phyloP scores from a whole-genome alignment of 2,113 vertebrate species.

The Xyliphius kryptos region DNA sequence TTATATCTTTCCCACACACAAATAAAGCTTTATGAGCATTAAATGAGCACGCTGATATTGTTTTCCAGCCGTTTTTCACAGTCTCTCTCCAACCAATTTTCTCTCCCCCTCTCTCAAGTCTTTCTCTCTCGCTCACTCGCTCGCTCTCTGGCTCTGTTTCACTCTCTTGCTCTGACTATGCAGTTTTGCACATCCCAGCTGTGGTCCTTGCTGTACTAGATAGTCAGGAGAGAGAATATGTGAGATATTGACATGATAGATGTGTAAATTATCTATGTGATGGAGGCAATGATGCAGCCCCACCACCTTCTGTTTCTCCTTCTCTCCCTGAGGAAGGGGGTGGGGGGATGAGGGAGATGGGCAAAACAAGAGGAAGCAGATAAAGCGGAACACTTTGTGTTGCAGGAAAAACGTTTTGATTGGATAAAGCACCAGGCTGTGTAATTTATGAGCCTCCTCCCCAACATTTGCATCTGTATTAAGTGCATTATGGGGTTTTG shows the following conservation, averaged over 20 bases:
- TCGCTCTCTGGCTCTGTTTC: background rate
- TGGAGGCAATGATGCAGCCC: slow-evolving; percentile 99
- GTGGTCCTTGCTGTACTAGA: slow-evolving; percentile 81
- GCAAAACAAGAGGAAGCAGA: slow-evolving; percentile 13
- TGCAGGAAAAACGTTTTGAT: slow-evolving; percentile 75
- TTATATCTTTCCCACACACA: background rate
- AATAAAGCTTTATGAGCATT: background rate
- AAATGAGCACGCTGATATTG: background rate
- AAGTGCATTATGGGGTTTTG: slow-evolving; percentile 62
- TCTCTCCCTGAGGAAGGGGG: slow-evolving; percentile 54
- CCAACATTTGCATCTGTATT: slow-evolving; percentile 59
- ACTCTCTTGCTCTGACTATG: slow-evolving; percentile 41
- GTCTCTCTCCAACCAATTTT: background rate
- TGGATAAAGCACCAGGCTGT: slow-evolving; percentile 75
- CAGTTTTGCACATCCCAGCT: slow-evolving; percentile 58
- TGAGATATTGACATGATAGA: slow-evolving; percentile 99
- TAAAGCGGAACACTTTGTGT: slow-evolving; percentile 72
- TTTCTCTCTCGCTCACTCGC: background rate
- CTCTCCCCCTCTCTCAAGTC: slow-evolving; percentile 2
- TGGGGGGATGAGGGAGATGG: slow-evolving; percentile 23
- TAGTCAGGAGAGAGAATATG: slow-evolving; percentile 87
- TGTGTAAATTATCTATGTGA: slow-evolving; percentile 99
- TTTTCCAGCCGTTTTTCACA: slow-evolving; percentile 4
- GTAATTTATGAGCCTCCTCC: slow-evolving; percentile 80
- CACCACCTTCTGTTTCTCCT: slow-evolving; percentile 96